phyloP scores from a whole-genome alignment of 2,888 invertebrate species.

The Patella depressa region DNA sequence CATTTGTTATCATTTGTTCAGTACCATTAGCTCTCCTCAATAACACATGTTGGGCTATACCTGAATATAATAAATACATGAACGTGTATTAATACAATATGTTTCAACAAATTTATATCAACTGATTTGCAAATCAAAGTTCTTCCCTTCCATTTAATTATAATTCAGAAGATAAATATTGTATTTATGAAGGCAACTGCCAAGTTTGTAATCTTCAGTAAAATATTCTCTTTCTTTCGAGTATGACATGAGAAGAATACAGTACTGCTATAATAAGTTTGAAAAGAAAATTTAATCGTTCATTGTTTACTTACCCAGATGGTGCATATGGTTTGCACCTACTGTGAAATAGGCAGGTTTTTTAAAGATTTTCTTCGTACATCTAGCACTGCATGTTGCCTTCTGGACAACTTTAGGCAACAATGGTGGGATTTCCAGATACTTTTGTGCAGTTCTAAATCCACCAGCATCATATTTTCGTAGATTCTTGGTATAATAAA shows the following conservation, averaged over 20 bases:
- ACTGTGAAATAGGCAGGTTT: slow-evolving; percentile 27
- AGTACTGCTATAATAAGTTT: too few species aligned
- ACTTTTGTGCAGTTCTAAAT: slow-evolving; percentile 27
- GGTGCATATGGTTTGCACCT: slow-evolving; percentile 38
- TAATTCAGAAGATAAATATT: too few species aligned
- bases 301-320: slow-evolving; percentile 27
- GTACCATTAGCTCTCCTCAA: background rate
- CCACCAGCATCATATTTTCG: slow-evolving; percentile 11
- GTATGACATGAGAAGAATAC: too few species aligned
- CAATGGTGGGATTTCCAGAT: slow-evolving; percentile 47
- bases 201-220: too few species aligned
- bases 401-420: background rate
- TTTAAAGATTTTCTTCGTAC: slow-evolving; percentile 27
- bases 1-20: slow-evolving; percentile 11
- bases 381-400: slow-evolving; percentile 21
- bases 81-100: too few species aligned
- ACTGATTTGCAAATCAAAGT: too few species aligned
- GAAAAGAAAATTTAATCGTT: too few species aligned
- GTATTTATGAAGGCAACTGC: too few species aligned
- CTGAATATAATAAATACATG: background rate
- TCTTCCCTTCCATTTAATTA: too few species aligned
- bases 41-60: slow-evolving; percentile 13
- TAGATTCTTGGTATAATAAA: slow-evolving; percentile 14
- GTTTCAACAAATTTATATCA: too few species aligned
- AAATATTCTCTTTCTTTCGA: too few species aligned